A percentile compares a stretch with the other conserved stretches of the same genome.
phyloP scores from a whole-genome alignment of 2,888 invertebrate species.

The Xanthostigma xanthostigma region DNA sequence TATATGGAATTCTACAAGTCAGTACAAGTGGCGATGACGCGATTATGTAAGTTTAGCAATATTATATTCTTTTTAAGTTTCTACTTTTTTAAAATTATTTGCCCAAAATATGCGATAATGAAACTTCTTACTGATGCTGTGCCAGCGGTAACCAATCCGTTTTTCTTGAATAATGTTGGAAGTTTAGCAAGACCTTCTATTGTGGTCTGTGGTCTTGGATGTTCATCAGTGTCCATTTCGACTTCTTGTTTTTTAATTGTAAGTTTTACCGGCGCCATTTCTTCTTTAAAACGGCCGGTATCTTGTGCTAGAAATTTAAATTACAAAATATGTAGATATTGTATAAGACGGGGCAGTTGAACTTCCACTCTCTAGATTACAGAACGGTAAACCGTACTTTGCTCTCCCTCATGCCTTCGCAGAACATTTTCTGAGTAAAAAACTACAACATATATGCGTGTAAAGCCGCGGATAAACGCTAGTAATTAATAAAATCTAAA shows the following conservation, averaged over 20 bases:
- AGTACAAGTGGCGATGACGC: too few species aligned
- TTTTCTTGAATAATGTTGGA: constrained; percentile 82
- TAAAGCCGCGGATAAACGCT: too few species aligned
- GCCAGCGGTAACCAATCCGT: constrained; percentile 88
- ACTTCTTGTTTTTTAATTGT: constrained; percentile 72
- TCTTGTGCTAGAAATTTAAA: constrained; percentile 52
- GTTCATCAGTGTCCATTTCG: constrained; percentile 77
- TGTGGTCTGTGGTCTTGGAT: constrained; percentile 81
- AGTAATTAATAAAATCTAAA: too few species aligned
- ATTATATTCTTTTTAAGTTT: neutral
- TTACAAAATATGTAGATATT: too few species aligned
- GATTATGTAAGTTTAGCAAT: neutral
- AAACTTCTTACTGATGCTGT: constrained; percentile 71
- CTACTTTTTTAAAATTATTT: neutral
- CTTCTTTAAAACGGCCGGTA: constrained; percentile 76
- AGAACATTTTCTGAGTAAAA: too few species aligned
- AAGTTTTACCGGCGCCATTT: constrained; percentile 73
- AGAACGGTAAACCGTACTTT: too few species aligned
- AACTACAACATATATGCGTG: too few species aligned
- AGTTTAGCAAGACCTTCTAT: constrained; percentile 73
- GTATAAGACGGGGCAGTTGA: too few species aligned
- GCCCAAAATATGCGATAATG: neutral
- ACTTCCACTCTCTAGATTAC: too few species aligned
- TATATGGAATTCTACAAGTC: too few species aligned
- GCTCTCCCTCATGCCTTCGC: too few species aligned